Percentiles rank a stretch among this genome's conserved stretches.
Conservation (phyloP, 2,113 vertebrate genomes). For the Penelope pileata region DNA sequence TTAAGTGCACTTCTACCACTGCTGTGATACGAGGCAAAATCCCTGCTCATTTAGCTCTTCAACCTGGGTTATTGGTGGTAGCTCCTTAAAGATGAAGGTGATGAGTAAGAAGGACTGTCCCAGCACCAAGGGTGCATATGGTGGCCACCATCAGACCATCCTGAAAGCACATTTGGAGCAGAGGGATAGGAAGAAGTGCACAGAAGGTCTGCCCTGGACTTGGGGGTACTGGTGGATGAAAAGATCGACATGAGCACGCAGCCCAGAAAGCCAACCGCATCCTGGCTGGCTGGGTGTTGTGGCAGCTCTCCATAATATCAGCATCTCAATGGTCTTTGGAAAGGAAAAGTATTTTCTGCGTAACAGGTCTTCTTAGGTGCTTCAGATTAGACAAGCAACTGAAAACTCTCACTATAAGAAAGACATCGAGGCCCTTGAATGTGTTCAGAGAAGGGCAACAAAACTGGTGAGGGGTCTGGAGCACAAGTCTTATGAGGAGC, state of each 20-base stretch:
- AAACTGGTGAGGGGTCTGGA: too few relatives aligned
- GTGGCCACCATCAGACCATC: not conserved
- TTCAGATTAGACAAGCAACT: not conserved
- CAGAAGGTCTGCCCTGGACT: too few relatives aligned
- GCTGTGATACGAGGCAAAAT: not conserved
- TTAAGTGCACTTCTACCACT: not conserved
- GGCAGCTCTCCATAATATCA: not conserved
- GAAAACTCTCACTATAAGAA: too few relatives aligned
- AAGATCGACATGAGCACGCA: too few relatives aligned
- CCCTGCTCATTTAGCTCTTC: not conserved
- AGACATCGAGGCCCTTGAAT: too few relatives aligned
- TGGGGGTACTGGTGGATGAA: too few relatives aligned
- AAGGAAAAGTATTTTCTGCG: not conserved
- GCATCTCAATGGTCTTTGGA: not conserved
- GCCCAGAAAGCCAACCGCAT: too few relatives aligned
- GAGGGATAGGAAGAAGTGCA: not conserved
- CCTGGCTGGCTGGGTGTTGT: not conserved
- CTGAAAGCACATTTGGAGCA: not conserved
- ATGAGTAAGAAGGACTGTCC: not conserved
- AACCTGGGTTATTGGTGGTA: fast-evolving
- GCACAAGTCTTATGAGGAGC: too few relatives aligned
- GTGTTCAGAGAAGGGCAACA: too few relatives aligned
- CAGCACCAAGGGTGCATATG: not conserved
- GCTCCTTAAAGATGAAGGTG: not conserved
- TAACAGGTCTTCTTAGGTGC: not conserved